phyloP scores from a whole-genome alignment of 2,113 vertebrate genomes.

The Thalassoma bifasciatum region DNA sequence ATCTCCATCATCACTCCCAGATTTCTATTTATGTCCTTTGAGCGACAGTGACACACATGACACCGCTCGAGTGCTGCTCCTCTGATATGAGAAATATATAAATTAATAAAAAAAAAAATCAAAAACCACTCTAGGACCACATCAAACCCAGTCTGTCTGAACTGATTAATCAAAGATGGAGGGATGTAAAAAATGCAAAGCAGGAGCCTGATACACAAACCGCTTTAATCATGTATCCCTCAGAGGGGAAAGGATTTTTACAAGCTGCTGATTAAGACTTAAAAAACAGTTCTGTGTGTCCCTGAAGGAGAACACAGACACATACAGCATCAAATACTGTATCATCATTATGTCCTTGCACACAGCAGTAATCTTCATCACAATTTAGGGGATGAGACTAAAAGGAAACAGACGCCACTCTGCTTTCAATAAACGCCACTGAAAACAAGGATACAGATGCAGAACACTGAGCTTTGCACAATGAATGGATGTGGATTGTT shows the following conservation, averaged over 20 bases:
- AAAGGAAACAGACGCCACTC: too few species aligned
- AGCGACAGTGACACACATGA: background rate
- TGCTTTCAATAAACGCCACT: too few species aligned
- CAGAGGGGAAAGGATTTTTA: background rate
- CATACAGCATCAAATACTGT: background rate
- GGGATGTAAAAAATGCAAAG: constrained; percentile 17
- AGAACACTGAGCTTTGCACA: too few species aligned
- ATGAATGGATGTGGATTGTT: too few species aligned
- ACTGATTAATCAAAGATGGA: constrained; percentile 23
- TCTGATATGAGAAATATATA: background rate
- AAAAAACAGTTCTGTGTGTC: background rate
- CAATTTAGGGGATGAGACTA: too few species aligned
- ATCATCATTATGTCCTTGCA: background rate
- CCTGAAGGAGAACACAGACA: background rate
- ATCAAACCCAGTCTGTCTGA: background rate
- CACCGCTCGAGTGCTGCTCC: background rate
- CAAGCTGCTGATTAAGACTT: background rate
- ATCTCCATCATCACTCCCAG: constrained; percentile 3
- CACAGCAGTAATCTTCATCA: too few species aligned
- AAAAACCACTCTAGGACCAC: background rate
- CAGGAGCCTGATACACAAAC: constrained; percentile 2
- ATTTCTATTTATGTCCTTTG: constrained; percentile 12
- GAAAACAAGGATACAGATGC: too few species aligned
- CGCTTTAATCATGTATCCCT: constrained; percentile 8
- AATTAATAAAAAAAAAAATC: too few species aligned